phyloP scores from a whole-genome alignment of 2,797 vertebrate species.

The Pangasius larnaudii region DNA sequence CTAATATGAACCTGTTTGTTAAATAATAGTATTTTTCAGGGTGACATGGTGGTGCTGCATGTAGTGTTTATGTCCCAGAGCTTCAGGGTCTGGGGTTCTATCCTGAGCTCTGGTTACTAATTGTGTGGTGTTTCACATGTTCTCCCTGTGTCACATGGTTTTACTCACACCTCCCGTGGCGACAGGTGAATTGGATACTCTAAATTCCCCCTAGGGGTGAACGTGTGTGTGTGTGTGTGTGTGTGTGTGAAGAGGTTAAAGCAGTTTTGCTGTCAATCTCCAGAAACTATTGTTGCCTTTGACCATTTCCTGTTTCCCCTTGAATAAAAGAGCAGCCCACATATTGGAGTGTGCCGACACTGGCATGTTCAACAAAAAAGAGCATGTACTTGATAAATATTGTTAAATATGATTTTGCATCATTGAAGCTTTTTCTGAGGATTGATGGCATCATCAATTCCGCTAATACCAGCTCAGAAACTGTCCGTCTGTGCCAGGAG shows the following conservation, averaged over 20 bases:
- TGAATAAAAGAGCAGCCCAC: not conserved
- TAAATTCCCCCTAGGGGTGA: not conserved
- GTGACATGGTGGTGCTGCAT: not conserved
- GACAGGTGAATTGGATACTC: not conserved
- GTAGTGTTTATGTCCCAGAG: not conserved
- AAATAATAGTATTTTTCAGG: conserved; percentile 7
- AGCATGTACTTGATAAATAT: not conserved
- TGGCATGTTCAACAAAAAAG: not conserved
- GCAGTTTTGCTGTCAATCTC: not conserved
- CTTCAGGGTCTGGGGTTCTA: not conserved
- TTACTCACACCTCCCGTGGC: not conserved
- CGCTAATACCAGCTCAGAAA: not conserved
- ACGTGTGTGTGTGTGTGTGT: too few relatives aligned
- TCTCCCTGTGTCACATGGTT: not conserved
- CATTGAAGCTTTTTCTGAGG: not conserved
- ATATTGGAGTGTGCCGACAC: not conserved
- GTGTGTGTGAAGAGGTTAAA: not conserved
- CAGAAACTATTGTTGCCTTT: not conserved
- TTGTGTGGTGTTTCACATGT: not conserved
- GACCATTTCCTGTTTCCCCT: not conserved
- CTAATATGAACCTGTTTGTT: not conserved
- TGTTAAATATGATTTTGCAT: conserved; percentile 2
- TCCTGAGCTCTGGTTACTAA: conserved; percentile 10
- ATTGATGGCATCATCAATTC: not conserved
- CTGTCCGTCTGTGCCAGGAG: not conserved